Percentiles rank a stretch among this genome's conserved stretches.
Evolutionary conservation across 2,113 vertebrate genomes (phyloP).

Genomic region (Ptyas mucosa): DNA sequence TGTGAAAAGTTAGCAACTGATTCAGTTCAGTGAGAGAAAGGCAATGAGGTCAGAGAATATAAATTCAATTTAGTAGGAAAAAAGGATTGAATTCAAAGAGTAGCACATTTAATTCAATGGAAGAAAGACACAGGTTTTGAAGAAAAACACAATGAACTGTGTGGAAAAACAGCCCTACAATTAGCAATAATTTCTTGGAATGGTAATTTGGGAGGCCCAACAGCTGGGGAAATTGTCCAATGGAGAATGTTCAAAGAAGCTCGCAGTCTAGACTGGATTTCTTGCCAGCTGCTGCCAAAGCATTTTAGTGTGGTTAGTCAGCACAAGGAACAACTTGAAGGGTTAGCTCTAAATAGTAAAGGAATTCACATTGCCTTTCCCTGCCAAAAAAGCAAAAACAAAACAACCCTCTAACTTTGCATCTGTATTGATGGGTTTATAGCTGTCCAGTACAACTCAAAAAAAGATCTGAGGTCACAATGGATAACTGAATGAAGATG

Average conservation of each 20-base stretch:
- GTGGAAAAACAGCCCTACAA: not conserved
- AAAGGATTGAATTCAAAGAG: not conserved
- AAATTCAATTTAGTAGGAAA: not conserved
- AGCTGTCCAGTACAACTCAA: not conserved
- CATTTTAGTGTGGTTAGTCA: not conserved
- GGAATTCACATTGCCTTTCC: not conserved
- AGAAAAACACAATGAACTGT: not conserved
- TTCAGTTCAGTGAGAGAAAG: not conserved
- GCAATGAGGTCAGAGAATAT: not conserved
- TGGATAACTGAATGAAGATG: not conserved
- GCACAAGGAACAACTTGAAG: not conserved
- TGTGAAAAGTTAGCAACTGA: not conserved
- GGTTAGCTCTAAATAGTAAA: not conserved
- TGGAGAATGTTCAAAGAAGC: not conserved
- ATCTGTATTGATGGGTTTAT: not conserved
- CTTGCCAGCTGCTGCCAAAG: not conserved
- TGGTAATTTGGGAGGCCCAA: not conserved
- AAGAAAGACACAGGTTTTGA: not conserved
- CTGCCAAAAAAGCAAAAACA: not conserved
- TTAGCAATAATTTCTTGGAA: not conserved
- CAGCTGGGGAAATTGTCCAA: not conserved
- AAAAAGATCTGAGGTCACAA: not conserved
- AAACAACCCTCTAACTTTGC: not conserved
- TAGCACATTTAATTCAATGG: not conserved
- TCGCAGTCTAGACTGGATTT: not conserved